Conservation (phyloP, 2,797 vertebrate species). For the Cryptoblepharus egeriae region DNA sequence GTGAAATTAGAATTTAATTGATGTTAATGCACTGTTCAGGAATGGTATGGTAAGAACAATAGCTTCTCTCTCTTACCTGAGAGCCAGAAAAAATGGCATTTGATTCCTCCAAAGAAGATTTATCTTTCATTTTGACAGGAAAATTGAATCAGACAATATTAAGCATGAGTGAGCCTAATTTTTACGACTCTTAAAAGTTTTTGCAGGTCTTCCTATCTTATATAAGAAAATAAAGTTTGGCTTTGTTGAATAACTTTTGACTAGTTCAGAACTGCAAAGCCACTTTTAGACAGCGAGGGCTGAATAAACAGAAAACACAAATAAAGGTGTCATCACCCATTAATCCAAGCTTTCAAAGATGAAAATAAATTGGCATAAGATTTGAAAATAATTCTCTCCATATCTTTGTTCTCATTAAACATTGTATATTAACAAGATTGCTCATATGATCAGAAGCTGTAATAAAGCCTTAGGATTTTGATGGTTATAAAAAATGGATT, state of each 20-base stretch:
- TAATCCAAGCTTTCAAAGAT: neutral
- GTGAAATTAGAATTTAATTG: slow-evolving; percentile 9
- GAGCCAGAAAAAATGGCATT: neutral
- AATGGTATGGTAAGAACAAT: neutral
- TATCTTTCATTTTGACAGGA: slow-evolving; percentile 6
- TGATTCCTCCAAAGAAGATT: slow-evolving; percentile 8
- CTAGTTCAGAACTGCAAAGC: neutral
- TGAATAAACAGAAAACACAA: neutral
- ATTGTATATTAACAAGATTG: neutral
- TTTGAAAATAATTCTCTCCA: neutral
- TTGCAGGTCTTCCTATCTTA: neutral
- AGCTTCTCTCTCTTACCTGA: neutral
- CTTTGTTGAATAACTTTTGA: neutral
- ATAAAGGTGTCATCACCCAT: too few relatives aligned
- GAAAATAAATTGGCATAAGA: neutral
- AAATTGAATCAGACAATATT: slow-evolving; percentile 16
- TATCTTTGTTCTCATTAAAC: neutral
- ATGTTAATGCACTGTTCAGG: slow-evolving; percentile 6
- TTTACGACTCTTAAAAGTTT: neutral
- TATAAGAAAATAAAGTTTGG: neutral
- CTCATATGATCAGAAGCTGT: neutral
- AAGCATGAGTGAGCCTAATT: slow-evolving; percentile 6
- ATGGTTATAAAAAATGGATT: neutral
- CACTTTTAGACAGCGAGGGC: neutral
- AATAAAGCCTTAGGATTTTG: neutral